Evolutionary conservation across 2,888 invertebrate genomes (phyloP), one percentile per base, ranked within the genome.

Genomic region (Drosophila cracens): DNA sequence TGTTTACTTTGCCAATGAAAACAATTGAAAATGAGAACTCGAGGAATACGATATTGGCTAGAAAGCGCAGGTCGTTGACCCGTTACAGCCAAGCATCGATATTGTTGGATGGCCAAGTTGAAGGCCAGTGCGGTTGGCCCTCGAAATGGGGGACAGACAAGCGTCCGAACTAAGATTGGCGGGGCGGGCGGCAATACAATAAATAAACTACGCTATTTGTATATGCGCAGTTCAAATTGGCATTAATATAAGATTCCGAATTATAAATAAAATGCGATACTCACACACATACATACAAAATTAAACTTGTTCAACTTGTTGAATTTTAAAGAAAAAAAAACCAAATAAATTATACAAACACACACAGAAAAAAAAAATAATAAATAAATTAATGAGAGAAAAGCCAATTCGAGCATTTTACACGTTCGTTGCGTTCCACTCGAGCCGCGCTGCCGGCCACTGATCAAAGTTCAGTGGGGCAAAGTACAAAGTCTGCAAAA

Each of bases 391-490:
- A 56, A 46, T n/a, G 27, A 52, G 29, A 61, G 31, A 70, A 66
- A 70, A 70, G 80, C 63, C 65, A 79, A 75, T 81, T 83, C 48
- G 74, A 72, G 59, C 62, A 72, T 72, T 82, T 75, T 75, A 66
- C 66, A 67, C 56, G 56, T 49, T 69, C 29, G 57, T 61, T 67
- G 63, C 58, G 78, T 81, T 77, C 70, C 71, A 60, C 71, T 68
- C 63, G 76, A 58, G 36, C 62, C 56, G 68, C 70, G 62, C 51
- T 38, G 71, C 64, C 62, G 68, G 58, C 57, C 70, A 68, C 73
- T 80, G 85, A 81, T 82, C 91, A 91, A 92, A 92, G 91, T 91
- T 90, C 90, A 91, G 75, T 81, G 76, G 86, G 84, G 79, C 90
- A 89, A 78, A 83, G 91, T 90, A 68, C 91, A 92, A 92, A 91